Evolutionary conservation across 2,797 vertebrate genomes (phyloP), one percentile per base, ranked within the genome.

Genomic region (Neosilurus hyrtlii): DNA sequence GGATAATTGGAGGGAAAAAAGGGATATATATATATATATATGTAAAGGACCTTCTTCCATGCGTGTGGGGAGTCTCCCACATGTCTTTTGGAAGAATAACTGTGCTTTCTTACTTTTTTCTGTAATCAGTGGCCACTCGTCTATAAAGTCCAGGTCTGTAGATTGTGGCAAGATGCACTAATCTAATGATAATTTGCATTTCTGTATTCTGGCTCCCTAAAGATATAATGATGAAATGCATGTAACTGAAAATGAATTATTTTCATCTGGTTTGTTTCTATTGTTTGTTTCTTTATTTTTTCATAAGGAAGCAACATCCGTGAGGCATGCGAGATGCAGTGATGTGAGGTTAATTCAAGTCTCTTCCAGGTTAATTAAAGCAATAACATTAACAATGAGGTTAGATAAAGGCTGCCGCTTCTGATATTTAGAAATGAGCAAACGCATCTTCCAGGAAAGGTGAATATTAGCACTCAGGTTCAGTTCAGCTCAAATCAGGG

Each of bases 321-420:
- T 9, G 35, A 71, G 15, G 51, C 22, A 76, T n/a, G 56, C 15
- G 22, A 68, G 26, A 63, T 20, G 79, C 63, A 82, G 49, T 82
- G 76, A 84, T 9, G 4, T 52, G 49, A 86, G 72, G 85, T 87
- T 86, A 84, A 79, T 81, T 86, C 54, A 11, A 62, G 62, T 51
- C 71, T 80, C 76, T 75, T 49, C 51, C 66, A 52, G 86, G 86
- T 81, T 86, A 87, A 87, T 87, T 87, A 82, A 78, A 62, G 83
- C 80, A 86, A 56, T 18, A 71, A 18, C 14, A 9, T 51, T 80
- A 79, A 80, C 52, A 83, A 54, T 67, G 79, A 78, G 76, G 86
- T 84, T 84, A 82, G 83, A 86, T 79, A 84, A 84, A 86, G 70
- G 82, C 56, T 54, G 79, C 76, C 16, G 71, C 9, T 73, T 79